Base-by-base conservation (phyloP, 2,113 vertebrate species). In the Pseudolaguvia tuberculata region DNA sequence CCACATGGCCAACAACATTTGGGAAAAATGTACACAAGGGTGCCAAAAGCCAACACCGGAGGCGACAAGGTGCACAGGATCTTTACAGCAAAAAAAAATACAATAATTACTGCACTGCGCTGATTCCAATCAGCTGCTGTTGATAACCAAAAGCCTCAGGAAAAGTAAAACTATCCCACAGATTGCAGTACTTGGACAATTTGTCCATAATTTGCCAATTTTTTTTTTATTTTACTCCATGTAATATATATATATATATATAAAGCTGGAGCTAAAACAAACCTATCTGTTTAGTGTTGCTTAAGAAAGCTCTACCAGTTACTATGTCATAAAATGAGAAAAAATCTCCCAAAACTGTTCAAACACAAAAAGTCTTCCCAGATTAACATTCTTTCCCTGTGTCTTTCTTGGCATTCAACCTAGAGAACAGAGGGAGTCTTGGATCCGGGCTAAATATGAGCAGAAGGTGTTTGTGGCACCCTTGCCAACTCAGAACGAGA, bases 361-460 rank as follows among this genome's bases (percentile, higher is more conserved):
- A 45, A 27, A 42, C 4, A 6, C 31, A 63, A 50, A 58, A 66
- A 45, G 14, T 27, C n/a, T 70, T 70, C 7, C 29, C 5, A 74
- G n/a, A 53, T 15, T 63, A 65, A 53, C 9, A 25, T 7, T 4
- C 3, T 39, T 27, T 47, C 21, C 14, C 42, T 70, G 9, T 20
- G 1, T 39, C 57, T 48, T 21, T 2, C 39, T 25, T 67, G 63
- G 53, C 69, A 27, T 77, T 11, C 1, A 59, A 31, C 29, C 18
- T 81, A 98, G 96, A 55, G 95, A 98, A 86, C 95, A 97, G 78
- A 86, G 94, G 29, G 96, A 98, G 74, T 91, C 93, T 0, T 98
- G 96, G 96, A 98, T 98, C 69, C 90, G 95, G 0, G 95, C 95
- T 4, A 98, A 98, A 84, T 98, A 98, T 0, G 94, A 98, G 80